A percentile compares a stretch with the other conserved stretches of the same genome.
Conservation (phyloP, 2,888 invertebrate species). For the Crematogaster levior region DNA sequence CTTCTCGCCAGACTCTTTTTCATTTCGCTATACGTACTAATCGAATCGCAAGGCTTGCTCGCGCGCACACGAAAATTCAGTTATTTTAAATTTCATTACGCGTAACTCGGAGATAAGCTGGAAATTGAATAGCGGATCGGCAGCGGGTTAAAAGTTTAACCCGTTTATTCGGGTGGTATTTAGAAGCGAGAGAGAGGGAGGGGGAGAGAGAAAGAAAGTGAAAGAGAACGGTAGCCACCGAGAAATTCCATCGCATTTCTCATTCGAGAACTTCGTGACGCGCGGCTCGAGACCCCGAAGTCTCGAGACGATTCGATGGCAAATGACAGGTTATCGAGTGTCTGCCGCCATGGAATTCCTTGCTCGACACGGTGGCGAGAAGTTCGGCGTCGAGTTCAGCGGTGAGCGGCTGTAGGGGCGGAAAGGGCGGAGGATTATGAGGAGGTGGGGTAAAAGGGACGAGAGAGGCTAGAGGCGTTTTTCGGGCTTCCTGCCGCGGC, state of each 20-base stretch:
- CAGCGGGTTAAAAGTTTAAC: slow-evolving; percentile 62
- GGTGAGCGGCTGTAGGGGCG: slow-evolving; percentile 36
- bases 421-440: slow-evolving; percentile 54
- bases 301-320: slow-evolving; percentile 62
- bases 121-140: slow-evolving; percentile 68
- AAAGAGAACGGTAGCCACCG: slow-evolving; percentile 46
- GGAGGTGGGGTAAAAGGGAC: slow-evolving; percentile 75
- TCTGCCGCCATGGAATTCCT: slow-evolving; percentile 70
- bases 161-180: slow-evolving; percentile 51
- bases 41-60: slow-evolving; percentile 36
- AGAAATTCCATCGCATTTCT: slow-evolving; percentile 42
- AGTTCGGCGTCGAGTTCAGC: slow-evolving; percentile 62
- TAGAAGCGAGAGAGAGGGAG: slow-evolving; percentile 7
- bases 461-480: slow-evolving; percentile 82
- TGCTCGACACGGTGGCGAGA: slow-evolving; percentile 70
- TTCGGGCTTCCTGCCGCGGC: slow-evolving; percentile 82
- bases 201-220: slow-evolving; percentile 23
- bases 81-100: slow-evolving; percentile 51
- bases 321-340: slow-evolving; percentile 71
- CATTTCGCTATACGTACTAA: slow-evolving; percentile 50
- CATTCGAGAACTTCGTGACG: slow-evolving; percentile 54
- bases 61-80: slow-evolving; percentile 54
- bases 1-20: slow-evolving; percentile 37
- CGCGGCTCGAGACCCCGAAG: slow-evolving; percentile 24
- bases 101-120: slow-evolving; percentile 49